Conservation (phyloP, 2,113 vertebrate genomes). For the Cricetomys ansorgei region DNA sequence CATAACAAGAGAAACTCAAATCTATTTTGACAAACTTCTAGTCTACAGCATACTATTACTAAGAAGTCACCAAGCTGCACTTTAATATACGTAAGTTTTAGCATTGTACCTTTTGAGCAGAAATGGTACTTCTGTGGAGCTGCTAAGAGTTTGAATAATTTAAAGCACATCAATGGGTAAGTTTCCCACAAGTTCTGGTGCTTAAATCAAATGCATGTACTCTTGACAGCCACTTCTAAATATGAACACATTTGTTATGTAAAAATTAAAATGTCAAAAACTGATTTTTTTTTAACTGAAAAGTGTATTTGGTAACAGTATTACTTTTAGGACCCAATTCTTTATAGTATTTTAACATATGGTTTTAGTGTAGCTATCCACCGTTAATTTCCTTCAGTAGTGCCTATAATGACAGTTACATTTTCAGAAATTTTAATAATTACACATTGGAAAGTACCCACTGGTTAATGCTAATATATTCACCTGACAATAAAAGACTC, state of each 20-base stretch:
- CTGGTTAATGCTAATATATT: not conserved
- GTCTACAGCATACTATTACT: not conserved
- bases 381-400: not conserved
- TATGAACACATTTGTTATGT: not conserved
- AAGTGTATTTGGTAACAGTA: not conserved
- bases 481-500: not conserved
- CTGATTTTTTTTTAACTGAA: not conserved
- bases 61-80: not conserved
- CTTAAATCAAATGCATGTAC: not conserved
- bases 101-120: not conserved
- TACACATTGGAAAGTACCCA: not conserved
- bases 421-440: not conserved
- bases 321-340: not conserved
- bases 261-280: not conserved
- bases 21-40: not conserved
- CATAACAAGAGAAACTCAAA: not conserved
- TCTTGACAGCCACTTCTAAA: not conserved
- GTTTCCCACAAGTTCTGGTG: not conserved
- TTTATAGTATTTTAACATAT: conserved; percentile 6
- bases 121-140: not conserved
- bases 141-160: not conserved
- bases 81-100: not conserved
- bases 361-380: not conserved
- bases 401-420: not conserved
- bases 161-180: not conserved